phyloP scores from a whole-genome alignment of 2,797 vertebrate genomes.

The Poecilia velifera region DNA sequence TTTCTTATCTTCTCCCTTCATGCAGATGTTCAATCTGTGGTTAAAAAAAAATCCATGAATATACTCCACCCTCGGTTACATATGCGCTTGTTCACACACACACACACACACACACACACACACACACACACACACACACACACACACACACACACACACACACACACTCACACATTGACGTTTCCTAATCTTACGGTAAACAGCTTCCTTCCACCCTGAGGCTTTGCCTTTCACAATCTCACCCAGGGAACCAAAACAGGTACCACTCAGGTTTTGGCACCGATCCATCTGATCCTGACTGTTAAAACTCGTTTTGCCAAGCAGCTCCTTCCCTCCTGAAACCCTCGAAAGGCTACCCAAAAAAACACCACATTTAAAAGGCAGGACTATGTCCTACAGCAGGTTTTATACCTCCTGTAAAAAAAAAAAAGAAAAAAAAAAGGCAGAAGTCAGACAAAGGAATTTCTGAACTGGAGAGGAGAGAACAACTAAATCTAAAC shows the following conservation, averaged over 20 bases:
- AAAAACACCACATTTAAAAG: constrained; percentile 28
- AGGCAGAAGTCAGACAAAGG: constrained; percentile 55
- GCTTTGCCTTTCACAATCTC: constrained; percentile 69
- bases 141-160: constrained; percentile 31
- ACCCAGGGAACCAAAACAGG: constrained; percentile 62
- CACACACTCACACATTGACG: constrained; percentile 16
- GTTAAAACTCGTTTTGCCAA: constrained; percentile 60
- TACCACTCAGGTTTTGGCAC: constrained; percentile 72
- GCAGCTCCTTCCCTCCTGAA: constrained; percentile 50
- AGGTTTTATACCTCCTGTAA: not conserved
- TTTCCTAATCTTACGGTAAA: constrained; percentile 70
- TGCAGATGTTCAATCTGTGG: constrained; percentile 54
- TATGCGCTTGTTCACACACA: constrained; percentile 43
- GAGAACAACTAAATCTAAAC: constrained; percentile 62
- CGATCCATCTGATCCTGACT: constrained; percentile 64
- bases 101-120: constrained; percentile 32
- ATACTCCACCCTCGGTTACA: constrained; percentile 47
- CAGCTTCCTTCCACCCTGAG: constrained; percentile 56
- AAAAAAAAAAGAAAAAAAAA: constrained; percentile 46
- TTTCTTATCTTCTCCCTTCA: constrained; percentile 29
- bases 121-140: constrained; percentile 31
- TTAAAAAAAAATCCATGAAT: constrained; percentile 23
- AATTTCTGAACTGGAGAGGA: constrained; percentile 33
- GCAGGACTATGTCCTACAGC: constrained; percentile 26
- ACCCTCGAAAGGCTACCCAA: constrained; percentile 54